Percentiles rank a stretch among this genome's conserved stretches.
Evolutionary conservation across 1,140 invertebrate species (phyloP).

Genomic region (Aethina tumida): DNA sequence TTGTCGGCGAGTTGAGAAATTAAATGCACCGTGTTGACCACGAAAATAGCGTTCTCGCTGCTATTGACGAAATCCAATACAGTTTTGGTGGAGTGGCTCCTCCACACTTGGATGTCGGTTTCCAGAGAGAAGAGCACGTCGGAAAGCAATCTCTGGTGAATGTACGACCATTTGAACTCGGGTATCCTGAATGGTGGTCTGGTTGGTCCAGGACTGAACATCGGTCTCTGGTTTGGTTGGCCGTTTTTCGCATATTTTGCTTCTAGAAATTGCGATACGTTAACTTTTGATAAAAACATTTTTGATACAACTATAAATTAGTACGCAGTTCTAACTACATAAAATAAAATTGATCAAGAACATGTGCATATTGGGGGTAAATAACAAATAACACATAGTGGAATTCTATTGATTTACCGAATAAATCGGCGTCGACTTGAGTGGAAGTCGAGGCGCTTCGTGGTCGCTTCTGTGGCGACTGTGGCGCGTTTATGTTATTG

Average conservation of each 20-base stretch:
- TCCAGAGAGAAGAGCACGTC: conserved; percentile 96
- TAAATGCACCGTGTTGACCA: conserved; percentile 97
- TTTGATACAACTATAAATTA: too few relatives aligned
- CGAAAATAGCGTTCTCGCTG: conserved; percentile 96
- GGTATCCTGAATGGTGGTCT: conserved; percentile 96
- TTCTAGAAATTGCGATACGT: conserved; percentile 3
- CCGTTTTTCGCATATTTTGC: conserved; percentile 25
- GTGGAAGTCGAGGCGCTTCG: conserved; percentile 67
- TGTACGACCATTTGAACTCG: conserved; percentile 98
- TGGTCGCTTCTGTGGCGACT: conserved; percentile 54
- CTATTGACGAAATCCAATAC: conserved; percentile 97
- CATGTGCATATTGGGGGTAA: too few relatives aligned
- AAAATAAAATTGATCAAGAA: too few relatives aligned
- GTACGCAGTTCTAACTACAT: too few relatives aligned
- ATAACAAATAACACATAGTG: conserved; percentile 5
- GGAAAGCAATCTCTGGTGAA: conserved; percentile 92
- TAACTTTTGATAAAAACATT: too few relatives aligned
- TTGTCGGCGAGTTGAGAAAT: conserved; percentile 98
- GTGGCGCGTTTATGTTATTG: conserved; percentile 28
- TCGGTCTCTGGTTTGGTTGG: conserved; percentile 56
- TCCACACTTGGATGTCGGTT: conserved; percentile 87
- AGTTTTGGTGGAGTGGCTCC: conserved; percentile 89
- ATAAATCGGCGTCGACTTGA: conserved; percentile 71
- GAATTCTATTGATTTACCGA: conserved; percentile 49
- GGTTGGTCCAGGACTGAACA: conserved; percentile 92